Percentiles rank a stretch among this genome's conserved stretches.
Evolutionary conservation across 2,888 invertebrate genomes (phyloP).

Genomic region (Belgica antarctica): DNA sequence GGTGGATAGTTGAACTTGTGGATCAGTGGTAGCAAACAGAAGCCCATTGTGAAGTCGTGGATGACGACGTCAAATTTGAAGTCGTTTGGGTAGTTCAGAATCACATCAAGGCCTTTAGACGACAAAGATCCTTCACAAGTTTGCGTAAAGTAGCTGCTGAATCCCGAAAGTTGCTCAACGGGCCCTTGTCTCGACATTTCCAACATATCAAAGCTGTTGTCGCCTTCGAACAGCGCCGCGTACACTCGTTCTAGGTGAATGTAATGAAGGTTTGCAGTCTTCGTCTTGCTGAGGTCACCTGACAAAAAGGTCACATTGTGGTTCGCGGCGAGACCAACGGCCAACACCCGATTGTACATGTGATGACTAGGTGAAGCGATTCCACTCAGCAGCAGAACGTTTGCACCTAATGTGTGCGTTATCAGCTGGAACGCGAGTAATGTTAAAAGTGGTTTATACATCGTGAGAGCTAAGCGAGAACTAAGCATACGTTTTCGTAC

Average conservation of each 20-base stretch:
- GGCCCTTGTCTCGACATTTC: background rate
- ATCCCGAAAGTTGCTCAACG: background rate
- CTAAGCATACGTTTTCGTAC: no score
- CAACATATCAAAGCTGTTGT: background rate
- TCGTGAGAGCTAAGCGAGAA: no score
- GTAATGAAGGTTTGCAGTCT: constrained; percentile 47
- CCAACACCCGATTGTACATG: constrained; percentile 40
- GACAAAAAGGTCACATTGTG: constrained; percentile 47
- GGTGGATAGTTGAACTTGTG: constrained; percentile 50
- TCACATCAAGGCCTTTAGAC: constrained; percentile 48
- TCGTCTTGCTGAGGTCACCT: constrained; percentile 47
- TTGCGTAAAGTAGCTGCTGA: background rate
- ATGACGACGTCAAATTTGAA: constrained; percentile 50
- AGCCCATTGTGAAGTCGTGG: constrained; percentile 48
- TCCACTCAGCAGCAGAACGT: background rate
- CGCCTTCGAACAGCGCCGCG: background rate
- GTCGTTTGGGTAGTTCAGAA: constrained; percentile 48
- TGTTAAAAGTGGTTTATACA: no score
- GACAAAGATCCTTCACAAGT: constrained; percentile 3
- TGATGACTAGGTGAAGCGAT: background rate
- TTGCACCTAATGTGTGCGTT: no score
- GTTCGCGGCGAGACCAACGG: constrained; percentile 42
- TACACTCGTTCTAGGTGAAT: constrained; percentile 49
- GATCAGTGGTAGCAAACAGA: constrained; percentile 49
- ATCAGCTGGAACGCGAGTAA: no score